Conservation (phyloP, 2,888 invertebrate genomes). For the Dasysyrphus tricinctus region DNA sequence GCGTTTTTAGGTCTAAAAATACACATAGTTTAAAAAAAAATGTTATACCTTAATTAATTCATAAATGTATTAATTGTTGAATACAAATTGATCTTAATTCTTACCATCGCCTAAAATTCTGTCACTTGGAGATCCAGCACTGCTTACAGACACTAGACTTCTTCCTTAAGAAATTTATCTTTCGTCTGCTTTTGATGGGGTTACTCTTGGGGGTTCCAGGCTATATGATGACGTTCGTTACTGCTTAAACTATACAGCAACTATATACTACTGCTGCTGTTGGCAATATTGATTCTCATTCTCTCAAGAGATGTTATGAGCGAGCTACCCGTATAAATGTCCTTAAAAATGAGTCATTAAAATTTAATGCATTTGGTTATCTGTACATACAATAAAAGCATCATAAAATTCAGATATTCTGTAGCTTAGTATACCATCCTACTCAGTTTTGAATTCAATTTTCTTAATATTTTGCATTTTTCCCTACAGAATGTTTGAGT, state of each 20-base stretch:
- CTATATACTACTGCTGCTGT: not conserved
- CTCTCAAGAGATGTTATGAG: not conserved
- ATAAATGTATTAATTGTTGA: too few species aligned
- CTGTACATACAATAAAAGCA: not conserved
- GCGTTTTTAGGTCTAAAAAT: too few species aligned
- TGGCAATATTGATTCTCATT: constrained; percentile 6
- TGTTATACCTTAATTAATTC: too few species aligned
- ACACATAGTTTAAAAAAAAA: too few species aligned
- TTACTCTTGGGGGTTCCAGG: not conserved
- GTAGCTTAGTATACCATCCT: too few species aligned
- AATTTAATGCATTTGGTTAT: constrained; percentile 19
- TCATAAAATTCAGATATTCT: constrained; percentile 10
- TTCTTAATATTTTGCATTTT: not conserved
- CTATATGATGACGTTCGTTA: not conserved
- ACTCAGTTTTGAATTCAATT: constrained; percentile 8
- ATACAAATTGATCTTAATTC: too few species aligned
- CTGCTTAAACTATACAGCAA: too few species aligned
- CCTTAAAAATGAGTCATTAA: constrained; percentile 21
- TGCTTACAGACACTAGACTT: not conserved
- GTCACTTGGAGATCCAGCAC: not conserved
- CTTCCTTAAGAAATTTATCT: not conserved
- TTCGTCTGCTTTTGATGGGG: constrained; percentile 24
- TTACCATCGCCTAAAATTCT: too few species aligned
- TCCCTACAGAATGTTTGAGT: not conserved
- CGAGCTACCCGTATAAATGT: not conserved